These are phyloP conservation scores for Oreochromis mossambicus DNA, from an alignment of 2,797 vertebrate genomes.

Conservation along the genomic window DNA sequence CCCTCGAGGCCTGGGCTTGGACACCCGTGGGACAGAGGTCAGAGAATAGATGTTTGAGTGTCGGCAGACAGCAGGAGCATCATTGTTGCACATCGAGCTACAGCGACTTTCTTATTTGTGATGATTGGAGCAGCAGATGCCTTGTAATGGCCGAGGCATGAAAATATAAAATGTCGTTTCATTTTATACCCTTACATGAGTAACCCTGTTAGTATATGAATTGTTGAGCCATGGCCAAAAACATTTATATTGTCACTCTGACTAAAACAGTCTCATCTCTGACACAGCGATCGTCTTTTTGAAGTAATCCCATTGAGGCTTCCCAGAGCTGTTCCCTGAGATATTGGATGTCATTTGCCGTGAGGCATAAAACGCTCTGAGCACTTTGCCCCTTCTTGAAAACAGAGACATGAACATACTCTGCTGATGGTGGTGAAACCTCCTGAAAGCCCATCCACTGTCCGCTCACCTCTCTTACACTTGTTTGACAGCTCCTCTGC, in stretches of 20 bases:
- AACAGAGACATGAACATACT: background rate
- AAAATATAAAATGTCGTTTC: background rate
- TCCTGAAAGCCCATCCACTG: background rate
- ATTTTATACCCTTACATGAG: background rate
- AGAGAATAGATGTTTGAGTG: background rate
- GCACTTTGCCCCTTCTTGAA: background rate
- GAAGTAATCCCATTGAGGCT: background rate
- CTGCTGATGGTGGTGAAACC: background rate
- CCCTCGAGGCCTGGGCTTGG: background rate
- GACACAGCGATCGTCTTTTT: background rate
- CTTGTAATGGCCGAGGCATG: background rate
- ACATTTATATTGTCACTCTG: background rate
- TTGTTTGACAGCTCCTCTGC: constrained; percentile 9
- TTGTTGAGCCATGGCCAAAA: background rate
- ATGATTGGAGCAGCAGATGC: background rate
- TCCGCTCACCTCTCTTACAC: constrained; percentile 54
- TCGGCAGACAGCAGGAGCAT: background rate
- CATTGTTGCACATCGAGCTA: background rate
- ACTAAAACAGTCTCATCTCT: background rate
- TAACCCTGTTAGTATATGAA: background rate
- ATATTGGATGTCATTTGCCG: background rate
- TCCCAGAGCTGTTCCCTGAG: background rate
- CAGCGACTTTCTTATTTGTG: background rate
- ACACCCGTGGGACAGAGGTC: background rate
- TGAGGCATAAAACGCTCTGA: background rate